These are phyloP conservation scores for Cyrtonyx montezumae DNA, from an alignment of 2,113 vertebrate species.

Conservation along the genomic window DNA sequence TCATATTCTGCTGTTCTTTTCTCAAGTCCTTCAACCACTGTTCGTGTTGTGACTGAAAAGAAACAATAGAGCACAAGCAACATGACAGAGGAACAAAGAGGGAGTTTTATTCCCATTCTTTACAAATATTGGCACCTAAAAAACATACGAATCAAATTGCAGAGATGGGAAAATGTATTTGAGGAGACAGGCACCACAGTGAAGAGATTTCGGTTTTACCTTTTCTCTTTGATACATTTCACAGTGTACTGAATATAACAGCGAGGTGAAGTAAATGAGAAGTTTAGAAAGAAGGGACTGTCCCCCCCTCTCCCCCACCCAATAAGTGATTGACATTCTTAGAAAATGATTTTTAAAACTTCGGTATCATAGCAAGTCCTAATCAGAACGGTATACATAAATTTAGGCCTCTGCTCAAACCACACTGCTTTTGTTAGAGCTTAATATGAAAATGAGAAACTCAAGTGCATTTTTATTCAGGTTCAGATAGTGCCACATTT, in stretches of 20 bases:
- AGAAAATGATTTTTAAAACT: not conserved
- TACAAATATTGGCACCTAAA: not conserved
- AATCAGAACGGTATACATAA: not conserved
- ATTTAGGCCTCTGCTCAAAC: not conserved
- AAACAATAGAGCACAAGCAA: not conserved
- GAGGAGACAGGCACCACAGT: not conserved
- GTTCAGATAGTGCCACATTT: not conserved
- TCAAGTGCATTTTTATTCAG: not conserved
- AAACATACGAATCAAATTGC: not conserved
- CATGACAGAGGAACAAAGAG: not conserved
- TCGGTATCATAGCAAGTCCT: not conserved
- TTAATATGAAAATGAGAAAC: not conserved
- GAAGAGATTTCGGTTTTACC: not conserved
- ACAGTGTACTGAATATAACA: not conserved
- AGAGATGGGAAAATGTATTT: not conserved
- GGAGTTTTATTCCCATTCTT: not conserved
- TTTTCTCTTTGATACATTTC: constrained; percentile 11
- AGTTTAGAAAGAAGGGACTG: not conserved
- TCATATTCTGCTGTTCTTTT: not conserved
- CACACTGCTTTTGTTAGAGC: not conserved
- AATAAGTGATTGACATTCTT: not conserved
- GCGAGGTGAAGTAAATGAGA: not conserved
- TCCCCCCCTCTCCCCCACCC: not conserved
- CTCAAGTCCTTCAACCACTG: not conserved
- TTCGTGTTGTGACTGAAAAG: not conserved